Evolutionary conservation across 2,888 invertebrate genomes (phyloP), one percentile per base, ranked within the genome.

Genomic region (Malachius bipustulatus): DNA sequence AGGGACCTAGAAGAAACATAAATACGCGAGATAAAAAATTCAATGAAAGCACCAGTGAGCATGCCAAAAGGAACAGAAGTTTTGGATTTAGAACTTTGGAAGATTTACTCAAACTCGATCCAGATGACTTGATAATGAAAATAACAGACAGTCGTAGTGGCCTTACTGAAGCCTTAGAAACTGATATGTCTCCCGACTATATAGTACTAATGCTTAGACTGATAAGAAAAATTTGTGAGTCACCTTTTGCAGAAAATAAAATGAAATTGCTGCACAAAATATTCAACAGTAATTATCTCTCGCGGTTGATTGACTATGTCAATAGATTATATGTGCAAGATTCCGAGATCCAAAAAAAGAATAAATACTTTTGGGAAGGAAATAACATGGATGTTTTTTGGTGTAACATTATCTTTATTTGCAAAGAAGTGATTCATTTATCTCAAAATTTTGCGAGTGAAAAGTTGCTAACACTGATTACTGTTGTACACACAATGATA

Each of bases 361-460:
- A 19, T 19, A 19, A 19, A 19, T 19, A 19, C n/a, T 19, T 19
- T n/a, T 19, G 24, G 24, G n/a, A n/a, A n/a, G n/a, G n/a, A n/a
- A n/a, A 19, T n/a, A n/a, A 19, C 24, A 19, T 19, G 24, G 24
- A 19, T 19, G n/a, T 8, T 6, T 19, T 19, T 19, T 19, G 24
- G 24, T 19, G n/a, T n/a, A 19, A n/a, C 24, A 6, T 19, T n/a
- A 8, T 19, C 6, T 6, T 8, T 8, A 8, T n/a, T 19, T 19
- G 6, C n/a, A 6, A 19, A n/a, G 6, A 8, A 8, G n/a, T 19
- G n/a, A 8, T 19, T 8, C 6, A 19, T 19, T 8, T 6, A n/a
- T 19, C 24, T 8, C 54, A 54, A 3, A 47, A 47, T 27, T 50
- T 51, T 15, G 53, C 55, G 10, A 44, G 42, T 13, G 59, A 61